Percentiles rank a stretch among this genome's conserved stretches.
These are phyloP conservation scores for Muntiacus muntjak DNA, from an alignment of 2,113 vertebrate species.

Conservation along the genomic window DNA sequence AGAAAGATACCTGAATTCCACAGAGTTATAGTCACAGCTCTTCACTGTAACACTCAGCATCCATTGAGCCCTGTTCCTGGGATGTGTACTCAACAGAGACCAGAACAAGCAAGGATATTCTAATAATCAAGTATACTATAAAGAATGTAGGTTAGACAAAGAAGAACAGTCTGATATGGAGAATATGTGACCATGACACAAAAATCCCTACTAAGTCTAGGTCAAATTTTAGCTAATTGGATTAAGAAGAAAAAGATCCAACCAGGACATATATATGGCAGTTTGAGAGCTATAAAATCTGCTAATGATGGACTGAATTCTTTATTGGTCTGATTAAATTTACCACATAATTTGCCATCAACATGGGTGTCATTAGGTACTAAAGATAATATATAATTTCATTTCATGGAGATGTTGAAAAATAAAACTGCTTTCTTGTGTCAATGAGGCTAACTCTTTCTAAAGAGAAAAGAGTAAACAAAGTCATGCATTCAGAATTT, in stretches of 20 bases:
- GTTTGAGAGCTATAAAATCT: neutral
- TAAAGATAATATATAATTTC: neutral
- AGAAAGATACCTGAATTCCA: no score
- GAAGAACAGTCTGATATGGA: neutral
- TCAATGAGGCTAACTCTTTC: neutral
- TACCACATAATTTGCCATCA: neutral
- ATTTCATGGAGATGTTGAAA: neutral
- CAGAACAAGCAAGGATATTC: neutral
- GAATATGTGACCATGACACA: neutral
- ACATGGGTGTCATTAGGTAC: neutral
- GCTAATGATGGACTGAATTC: neutral
- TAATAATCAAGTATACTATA: neutral
- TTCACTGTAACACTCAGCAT: fast-evolving
- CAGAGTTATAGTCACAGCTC: neutral
- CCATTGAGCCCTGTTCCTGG: neutral
- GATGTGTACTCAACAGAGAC: neutral
- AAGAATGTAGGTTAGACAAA: neutral
- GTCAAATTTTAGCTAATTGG: neutral
- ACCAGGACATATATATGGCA: neutral
- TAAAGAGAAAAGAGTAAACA: neutral
- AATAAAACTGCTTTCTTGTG: neutral
- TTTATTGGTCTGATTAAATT: neutral
- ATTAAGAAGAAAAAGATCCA: neutral
- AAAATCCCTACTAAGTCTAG: neutral
- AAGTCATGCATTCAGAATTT: neutral